Evolutionary conservation across 2,113 vertebrate species (phyloP), one percentile per base, ranked within the genome.

Genomic region (Muntiacus reevesi): DNA sequence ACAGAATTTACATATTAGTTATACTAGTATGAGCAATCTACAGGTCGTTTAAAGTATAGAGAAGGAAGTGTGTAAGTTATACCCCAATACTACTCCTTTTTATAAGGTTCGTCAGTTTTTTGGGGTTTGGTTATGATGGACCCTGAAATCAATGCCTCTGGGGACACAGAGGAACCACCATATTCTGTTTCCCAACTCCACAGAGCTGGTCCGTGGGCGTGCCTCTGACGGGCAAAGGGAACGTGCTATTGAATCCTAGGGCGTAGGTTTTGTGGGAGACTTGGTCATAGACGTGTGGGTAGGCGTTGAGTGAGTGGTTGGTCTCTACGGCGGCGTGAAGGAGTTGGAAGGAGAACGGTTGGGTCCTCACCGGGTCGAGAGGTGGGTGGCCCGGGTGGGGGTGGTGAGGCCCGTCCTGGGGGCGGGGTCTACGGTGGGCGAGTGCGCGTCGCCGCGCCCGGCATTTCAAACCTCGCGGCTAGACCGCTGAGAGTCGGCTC

Each of bases 241-340:
- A 43, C 1, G 89, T 30, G 17, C 7, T 25, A 19, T 30, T 7
- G 5, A 8, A 6, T n/a, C 11, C 11, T 16, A 7, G 5, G 43
- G 21, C 1, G 64, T 1, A 4, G 19, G 14, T 71, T 2, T 3
- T 23, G 67, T 10, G 36, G 13, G 43, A 40, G 1, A 4, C 1
- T 1, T 9, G 76, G 27, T 6, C 30, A 16, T 11, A 14, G 76
- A 15, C 2, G 15, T 50, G 21, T 9, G 57, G 1, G 25, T 0
- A 23, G 59, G 54, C 30, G 36, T 1, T 40, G 4, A 21, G 40
- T 4, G 79, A n/a, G 13, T 2, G 2, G 2, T 3, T 0, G 57
- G 23, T 14, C 13, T 1, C 28, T 1, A 0, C 0, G 4, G 36
- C 13, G 4, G 36, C 13, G 4, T 0, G 0, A 3, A 1, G 4